A percentile compares a stretch with the other conserved stretches of the same genome.
Evolutionary conservation across 2,888 invertebrate species (phyloP).

Genomic region (Cremastinae sp.): DNA sequence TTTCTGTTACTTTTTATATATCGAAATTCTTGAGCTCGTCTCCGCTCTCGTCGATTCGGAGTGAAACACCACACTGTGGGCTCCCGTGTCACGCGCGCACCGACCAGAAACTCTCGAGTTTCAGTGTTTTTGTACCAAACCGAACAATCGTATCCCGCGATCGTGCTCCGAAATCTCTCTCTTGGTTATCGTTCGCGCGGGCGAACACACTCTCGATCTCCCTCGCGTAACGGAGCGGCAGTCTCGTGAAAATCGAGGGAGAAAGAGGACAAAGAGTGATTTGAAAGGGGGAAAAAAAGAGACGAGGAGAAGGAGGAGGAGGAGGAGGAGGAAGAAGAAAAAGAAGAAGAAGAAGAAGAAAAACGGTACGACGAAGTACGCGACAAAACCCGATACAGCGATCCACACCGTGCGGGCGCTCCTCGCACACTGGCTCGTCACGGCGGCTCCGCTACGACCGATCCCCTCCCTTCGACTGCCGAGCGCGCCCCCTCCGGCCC

Average conservation of each 20-base stretch:
- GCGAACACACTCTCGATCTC: neutral
- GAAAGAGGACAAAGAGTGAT: neutral
- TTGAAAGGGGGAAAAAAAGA: neutral
- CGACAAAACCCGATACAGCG: slow-evolving; percentile 60
- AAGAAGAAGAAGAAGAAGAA: neutral
- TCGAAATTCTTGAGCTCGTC: no score
- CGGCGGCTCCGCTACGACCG: slow-evolving; percentile 60
- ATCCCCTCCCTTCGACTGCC: slow-evolving; percentile 60
- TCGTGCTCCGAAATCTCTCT: no score
- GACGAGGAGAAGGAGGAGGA: neutral
- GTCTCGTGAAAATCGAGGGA: neutral
- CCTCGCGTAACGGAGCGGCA: neutral
- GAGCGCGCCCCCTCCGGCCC: slow-evolving; percentile 28
- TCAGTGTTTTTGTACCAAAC: neutral
- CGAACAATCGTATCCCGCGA: no score
- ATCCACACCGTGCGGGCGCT: slow-evolving; percentile 71
- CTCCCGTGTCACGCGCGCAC: slow-evolving; percentile 4
- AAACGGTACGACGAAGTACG: slow-evolving; percentile 31
- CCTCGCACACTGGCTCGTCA: slow-evolving; percentile 73
- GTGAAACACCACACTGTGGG: neutral
- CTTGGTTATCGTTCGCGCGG: no score
- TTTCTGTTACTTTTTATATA: no score
- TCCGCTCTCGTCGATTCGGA: slow-evolving; percentile 6
- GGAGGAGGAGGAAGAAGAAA: neutral
- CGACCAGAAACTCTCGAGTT: slow-evolving; percentile 9